Evolutionary conservation across 2,113 vertebrate species (phyloP), one percentile per base, ranked within the genome.

Genomic region (Cettia cetti): DNA sequence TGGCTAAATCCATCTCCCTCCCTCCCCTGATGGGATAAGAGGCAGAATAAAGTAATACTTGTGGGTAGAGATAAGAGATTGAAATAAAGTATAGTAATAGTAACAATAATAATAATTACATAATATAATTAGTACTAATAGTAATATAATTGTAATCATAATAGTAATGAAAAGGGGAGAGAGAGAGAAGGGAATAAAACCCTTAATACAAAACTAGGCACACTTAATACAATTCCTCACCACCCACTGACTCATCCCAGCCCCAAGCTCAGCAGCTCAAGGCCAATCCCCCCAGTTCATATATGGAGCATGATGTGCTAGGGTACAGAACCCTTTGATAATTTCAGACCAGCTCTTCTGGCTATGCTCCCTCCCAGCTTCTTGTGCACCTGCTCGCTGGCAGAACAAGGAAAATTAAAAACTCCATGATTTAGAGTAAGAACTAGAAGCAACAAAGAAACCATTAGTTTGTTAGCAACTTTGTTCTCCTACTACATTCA

Each of bases 241-340:
- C n/a, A 52, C 37, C 7, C 11, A 8, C 37, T 21, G 33, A n/a
- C 22, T 8, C 37, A 27, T 50, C 37, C 44, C 59, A 74, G 7
- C 18, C 33, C 44, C 23, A 42, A 24, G 60, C 37, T 33, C 0
- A 0, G 12, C 0, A 0, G 27, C 33, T 89, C 52, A 27, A 31
- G 27, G 22, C 13, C 44, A 74, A 24, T 37, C 9, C 18, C 27
- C 44, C 23, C 60, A 39, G 3, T 59, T 74, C 44, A 33, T 14
- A 39, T 6, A 30, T 11, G 24, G 10, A 74, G 15, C 52, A 59
- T 28, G 37, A n/a, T 65, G 27, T 52, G 33, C 44, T 28, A 74
- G 22, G 18, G 3, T 52, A 52, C n/a, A 37, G 27, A 65, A 59
- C 17, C 65, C n/a, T n/a, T n/a, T n/a, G 2, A 33, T 26, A 59